Base-by-base conservation (phyloP, 2,797 vertebrate genomes). In the Helostoma temminkii region DNA sequence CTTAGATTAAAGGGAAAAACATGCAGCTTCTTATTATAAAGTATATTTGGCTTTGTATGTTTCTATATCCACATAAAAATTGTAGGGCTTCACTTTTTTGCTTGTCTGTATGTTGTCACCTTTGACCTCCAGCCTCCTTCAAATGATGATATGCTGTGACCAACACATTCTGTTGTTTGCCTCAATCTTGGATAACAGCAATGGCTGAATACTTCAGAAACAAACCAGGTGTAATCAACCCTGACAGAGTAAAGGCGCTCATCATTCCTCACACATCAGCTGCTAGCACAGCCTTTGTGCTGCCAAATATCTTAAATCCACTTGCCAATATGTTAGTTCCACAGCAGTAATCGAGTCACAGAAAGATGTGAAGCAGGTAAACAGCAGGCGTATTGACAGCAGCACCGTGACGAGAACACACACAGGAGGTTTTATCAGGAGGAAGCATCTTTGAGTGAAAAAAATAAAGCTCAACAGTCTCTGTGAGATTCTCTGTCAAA, bases 401-500 rank as follows among this genome's bases (percentile, higher is more conserved):
- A 16, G 56, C 9, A 8, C 16, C 14, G 28, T 58, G 60, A 62
- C 32, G 46, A 45, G 45, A 37, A 39, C 53, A 43, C 61, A 49
- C 65, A 55, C 34, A 16, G 26, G 48, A 25, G 61, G 36, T 26
- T 52, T 71, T 50, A 65, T 58, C 54, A 28, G 21, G 49, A 22
- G 25, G 68, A 62, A 39, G 62, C 65, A 37, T 69, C 73, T 60
- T 0, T 7, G 43, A 47, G 25, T 6, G 41, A 42, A 15, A 57
- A 69, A 66, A 65, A 45, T 46, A 30, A 78, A 74, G 43, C 55
- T 43, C 46, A n/a, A 43, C 30, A 19, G 30, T 50, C 37, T 52
- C 30, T 21, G 55, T 4, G 21, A 69, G 9, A 43, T 50, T 30
- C 68, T 55, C 77, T 80, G 74, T 80, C 81, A 80, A 53, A 80